These are phyloP conservation scores for Oppia nitens DNA, from an alignment of 1,140 invertebrate genomes.

Conservation along the genomic window DNA sequence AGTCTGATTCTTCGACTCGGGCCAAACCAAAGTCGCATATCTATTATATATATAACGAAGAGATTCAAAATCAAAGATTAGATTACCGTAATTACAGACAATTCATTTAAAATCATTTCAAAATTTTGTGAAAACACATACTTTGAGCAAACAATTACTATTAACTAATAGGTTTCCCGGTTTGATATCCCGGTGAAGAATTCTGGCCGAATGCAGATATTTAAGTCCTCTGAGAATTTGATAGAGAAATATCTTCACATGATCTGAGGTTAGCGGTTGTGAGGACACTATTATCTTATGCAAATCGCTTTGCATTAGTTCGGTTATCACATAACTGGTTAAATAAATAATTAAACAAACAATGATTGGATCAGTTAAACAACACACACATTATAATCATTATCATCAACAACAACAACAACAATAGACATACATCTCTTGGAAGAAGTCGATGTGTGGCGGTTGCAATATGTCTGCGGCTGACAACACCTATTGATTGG, in stretches of 20 bases:
- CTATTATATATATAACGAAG: slow-evolving; percentile 30
- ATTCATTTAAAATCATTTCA: no score
- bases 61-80: neutral
- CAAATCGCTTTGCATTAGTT: slow-evolving; percentile 95
- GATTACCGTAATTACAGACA: neutral
- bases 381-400: no score
- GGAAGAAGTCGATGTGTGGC: slow-evolving; percentile 91
- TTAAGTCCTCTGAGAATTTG: slow-evolving; percentile 98
- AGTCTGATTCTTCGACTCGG: slow-evolving; percentile 80
- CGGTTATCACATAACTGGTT: slow-evolving; percentile 92
- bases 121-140: no score
- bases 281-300: slow-evolving; percentile 99
- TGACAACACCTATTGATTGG: slow-evolving; percentile 58
- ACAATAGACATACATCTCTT: slow-evolving; percentile 95
- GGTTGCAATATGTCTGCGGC: slow-evolving; percentile 90
- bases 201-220: slow-evolving; percentile 91
- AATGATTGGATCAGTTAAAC: slow-evolving; percentile 16
- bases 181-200: slow-evolving; percentile 96
- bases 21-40: slow-evolving; percentile 97
- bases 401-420: neutral
- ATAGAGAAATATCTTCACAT: slow-evolving; percentile 99
- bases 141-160: slow-evolving; percentile 93
- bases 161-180: slow-evolving; percentile 97
- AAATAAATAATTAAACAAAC: slow-evolving; percentile 12
- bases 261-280: slow-evolving; percentile 90